Evolutionary conservation across 2,113 vertebrate genomes (phyloP), one percentile per base, ranked within the genome.

Genomic region (Thryonomys swinderianus): DNA sequence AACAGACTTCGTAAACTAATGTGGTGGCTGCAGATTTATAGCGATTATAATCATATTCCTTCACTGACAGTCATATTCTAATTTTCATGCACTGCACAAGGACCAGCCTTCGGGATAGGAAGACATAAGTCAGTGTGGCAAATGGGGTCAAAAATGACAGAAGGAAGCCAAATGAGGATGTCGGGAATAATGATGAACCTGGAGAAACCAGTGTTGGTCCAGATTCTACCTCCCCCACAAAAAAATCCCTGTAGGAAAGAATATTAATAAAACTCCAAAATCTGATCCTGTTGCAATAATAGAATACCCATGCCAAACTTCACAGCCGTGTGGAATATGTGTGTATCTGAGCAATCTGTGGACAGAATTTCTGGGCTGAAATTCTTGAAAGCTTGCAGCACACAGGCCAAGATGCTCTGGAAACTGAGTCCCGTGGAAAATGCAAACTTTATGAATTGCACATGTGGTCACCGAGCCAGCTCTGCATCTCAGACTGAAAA

Each of bases 381-480:
- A 94, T 95, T 94, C 92, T 93, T 86, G 87, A 97, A 91, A 83
- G 78, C 69, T 93, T 74, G 66, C 10, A 80, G 90, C 53, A 62
- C 57, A 51, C 7, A 20, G 93, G 96, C 94, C 98, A 97, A 97
- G 94, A 93, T 27, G 59, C 48, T 89, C 96, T 94, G 96, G 95
- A 97, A 98, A 98, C 92, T 82, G 80, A 96, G 83, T 90, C 64
- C 92, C 97, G 96, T 96, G 97, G 97, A 96, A 94, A 97, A 97
- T 18, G 0, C 69, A 53, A 87, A 86, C 84, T 94, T 97, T 97
- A 97, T 96, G 97, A 96, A 97, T 95, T 67, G 14, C 96, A 97
- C 94, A 97, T 98, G 96, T 97, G 92, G 89, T 80, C 93, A 81
- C 95, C 87, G 79, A 95, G 94, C 69, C 93, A 64, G 79, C 91